These are phyloP conservation scores for Ornithoptera priamus DNA, from an alignment of 2,888 invertebrate genomes.

Conservation along the genomic window DNA sequence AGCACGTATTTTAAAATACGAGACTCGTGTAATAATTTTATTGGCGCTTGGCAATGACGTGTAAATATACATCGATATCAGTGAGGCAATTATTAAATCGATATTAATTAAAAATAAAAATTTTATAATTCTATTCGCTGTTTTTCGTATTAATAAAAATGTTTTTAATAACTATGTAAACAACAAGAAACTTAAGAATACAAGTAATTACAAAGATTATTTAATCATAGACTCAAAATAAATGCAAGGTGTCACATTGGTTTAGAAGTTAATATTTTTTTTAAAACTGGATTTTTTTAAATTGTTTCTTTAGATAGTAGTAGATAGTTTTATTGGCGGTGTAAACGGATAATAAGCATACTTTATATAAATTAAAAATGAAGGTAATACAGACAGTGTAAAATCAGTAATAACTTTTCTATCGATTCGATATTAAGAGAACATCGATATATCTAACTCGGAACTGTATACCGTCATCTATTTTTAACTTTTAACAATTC, in stretches of 20 bases:
- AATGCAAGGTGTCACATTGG: no score
- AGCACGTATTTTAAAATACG: not conserved
- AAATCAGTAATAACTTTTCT: not conserved
- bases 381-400: not conserved
- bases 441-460: not conserved
- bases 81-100: not conserved
- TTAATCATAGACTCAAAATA: no score
- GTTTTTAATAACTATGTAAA: no score
- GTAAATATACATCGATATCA: not conserved
- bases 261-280: no score
- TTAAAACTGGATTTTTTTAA: no score
- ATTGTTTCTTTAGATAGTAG: not conserved
- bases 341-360: not conserved
- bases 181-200: no score
- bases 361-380: no score
- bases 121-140: no score
- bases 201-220: no score
- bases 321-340: not conserved
- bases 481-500: not conserved
- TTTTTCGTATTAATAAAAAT: no score
- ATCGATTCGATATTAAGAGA: not conserved
- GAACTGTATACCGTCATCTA: not conserved
- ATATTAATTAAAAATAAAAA: not conserved
- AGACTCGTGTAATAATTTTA: conserved; percentile 6
- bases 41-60: conserved; percentile 6